These are phyloP conservation scores for Carcharodon carcharias DNA, from an alignment of 2,797 vertebrate species.

Conservation along the genomic window DNA sequence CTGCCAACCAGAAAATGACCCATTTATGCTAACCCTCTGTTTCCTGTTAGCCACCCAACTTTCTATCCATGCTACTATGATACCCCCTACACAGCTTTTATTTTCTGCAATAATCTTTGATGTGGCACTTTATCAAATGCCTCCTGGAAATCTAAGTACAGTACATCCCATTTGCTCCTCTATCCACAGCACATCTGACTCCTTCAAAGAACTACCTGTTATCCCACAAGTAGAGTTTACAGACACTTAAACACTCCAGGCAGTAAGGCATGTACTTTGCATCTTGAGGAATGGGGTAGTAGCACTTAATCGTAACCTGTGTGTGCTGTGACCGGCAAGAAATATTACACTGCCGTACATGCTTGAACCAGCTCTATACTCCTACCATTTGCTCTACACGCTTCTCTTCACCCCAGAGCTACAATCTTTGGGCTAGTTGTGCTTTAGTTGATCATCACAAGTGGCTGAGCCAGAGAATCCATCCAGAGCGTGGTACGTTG, in stretches of 20 bases:
- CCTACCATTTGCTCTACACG: not conserved
- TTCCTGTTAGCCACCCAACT: too few relatives aligned
- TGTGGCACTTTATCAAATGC: too few relatives aligned
- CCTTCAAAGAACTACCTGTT: too few relatives aligned
- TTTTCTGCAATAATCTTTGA: too few relatives aligned
- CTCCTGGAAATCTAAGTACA: too few relatives aligned
- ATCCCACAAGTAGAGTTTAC: not conserved
- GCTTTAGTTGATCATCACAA: not conserved
- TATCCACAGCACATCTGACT: too few relatives aligned
- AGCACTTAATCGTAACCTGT: not conserved
- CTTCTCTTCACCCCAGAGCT: not conserved
- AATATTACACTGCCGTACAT: not conserved
- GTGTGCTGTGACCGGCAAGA: not conserved
- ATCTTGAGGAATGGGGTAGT: not conserved
- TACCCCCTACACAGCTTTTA: too few relatives aligned
- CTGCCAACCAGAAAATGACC: too few relatives aligned
- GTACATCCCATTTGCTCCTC: too few relatives aligned
- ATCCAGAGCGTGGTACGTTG: not conserved
- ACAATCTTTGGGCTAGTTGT: not conserved
- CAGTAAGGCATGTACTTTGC: not conserved
- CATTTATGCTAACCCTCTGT: too few relatives aligned
- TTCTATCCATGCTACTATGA: too few relatives aligned
- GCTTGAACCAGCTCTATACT: not conserved
- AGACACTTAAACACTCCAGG: not conserved
- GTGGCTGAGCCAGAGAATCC: not conserved